Base-by-base conservation (phyloP, 1,140 invertebrate species). In the Stegodyphus dumicola region DNA sequence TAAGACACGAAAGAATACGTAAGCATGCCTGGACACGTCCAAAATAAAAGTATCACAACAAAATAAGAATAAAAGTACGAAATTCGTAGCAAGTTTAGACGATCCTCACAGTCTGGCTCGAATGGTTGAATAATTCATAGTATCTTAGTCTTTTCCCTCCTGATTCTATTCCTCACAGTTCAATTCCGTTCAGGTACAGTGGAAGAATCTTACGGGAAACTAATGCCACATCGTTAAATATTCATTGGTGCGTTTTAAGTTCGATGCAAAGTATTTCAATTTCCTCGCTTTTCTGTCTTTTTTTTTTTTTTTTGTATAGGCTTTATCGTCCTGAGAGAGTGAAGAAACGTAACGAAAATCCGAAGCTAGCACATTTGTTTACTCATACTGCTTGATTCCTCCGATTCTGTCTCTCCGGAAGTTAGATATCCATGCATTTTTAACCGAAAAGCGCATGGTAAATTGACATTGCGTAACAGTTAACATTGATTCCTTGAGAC, bases 141-240 rank as follows among this genome's bases (percentile, higher is more conserved):
- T 53, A 17, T n/a, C 33, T 54, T 53, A 53, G 69, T 56, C 51
- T 48, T 17, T n/a, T 48, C 60, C 49, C 33, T 52, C 33, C 6
- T 77, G 75, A 77, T 77, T 51, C 60, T 48, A 17, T 52, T 77
- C 75, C 75, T 7, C 73, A 56, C 52, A 53, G 15, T 18, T 18
- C 54, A 15, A 77, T 52, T 33, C 48, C 33, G 54, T 66, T 66
- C 56, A 64, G 53, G 75, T 65, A 66, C 2, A 48, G 33, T 33
- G 33, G 33, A 33, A 54, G 67, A 78, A 78, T 18, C 65, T 56
- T 69, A 67, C 64, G 66, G 65, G 65, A 78, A 69, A 69, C 66
- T 78, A 78, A 78, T 78, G 66, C 65, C 66, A 18, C 65, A 33
- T 69, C 77, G 51, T 78, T 78, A 78, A 78, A 78, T 78, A 78